phyloP scores from a whole-genome alignment of 2,113 vertebrate species.

The Oreotragus oreotragus region DNA sequence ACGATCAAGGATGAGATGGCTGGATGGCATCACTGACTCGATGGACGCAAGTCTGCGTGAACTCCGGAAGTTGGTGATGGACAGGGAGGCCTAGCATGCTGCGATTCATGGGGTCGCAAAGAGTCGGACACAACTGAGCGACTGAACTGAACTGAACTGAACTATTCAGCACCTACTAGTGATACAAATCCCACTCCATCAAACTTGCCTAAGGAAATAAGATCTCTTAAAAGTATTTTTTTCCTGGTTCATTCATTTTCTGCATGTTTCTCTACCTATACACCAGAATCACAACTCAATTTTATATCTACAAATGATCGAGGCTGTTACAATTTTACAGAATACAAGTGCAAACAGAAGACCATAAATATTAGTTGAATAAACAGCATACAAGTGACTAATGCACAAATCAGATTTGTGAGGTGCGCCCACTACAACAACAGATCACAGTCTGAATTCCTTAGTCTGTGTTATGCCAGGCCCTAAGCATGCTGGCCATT shows the following conservation, averaged over 20 bases:
- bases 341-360: background rate
- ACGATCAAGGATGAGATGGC: too few relatives aligned
- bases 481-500: background rate
- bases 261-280: background rate
- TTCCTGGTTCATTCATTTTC: background rate
- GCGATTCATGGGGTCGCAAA: too few relatives aligned
- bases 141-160: too few relatives aligned
- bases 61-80: too few relatives aligned
- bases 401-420: conserved; percentile 12
- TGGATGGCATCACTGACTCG: too few relatives aligned
- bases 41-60: too few relatives aligned
- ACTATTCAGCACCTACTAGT: background rate
- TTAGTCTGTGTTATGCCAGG: background rate
- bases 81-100: too few relatives aligned
- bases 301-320: conserved; percentile 20
- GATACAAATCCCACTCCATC: background rate
- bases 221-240: background rate
- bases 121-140: too few relatives aligned
- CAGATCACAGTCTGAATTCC: conserved; percentile 17
- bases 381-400: background rate
- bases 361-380: background rate
- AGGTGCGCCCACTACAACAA: background rate
- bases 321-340: background rate
- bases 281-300: conserved; percentile 10
- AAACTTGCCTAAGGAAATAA: conserved; percentile 33